These are phyloP conservation scores for Ciona savignyi DNA, from an alignment of 23 tunicate genomes.

Conservation along the genomic window DNA sequence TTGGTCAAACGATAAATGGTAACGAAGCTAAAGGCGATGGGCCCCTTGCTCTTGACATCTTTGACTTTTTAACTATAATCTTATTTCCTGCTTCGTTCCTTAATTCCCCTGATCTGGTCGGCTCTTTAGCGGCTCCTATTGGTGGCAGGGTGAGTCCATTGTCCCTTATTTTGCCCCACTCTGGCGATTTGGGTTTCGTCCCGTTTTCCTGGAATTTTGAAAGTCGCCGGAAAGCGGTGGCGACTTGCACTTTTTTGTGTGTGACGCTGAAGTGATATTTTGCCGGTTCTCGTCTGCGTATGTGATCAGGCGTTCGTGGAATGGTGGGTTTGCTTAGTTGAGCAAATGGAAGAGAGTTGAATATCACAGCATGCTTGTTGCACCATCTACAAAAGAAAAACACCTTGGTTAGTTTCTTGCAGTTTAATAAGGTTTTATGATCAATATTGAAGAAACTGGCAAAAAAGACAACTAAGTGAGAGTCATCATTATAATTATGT, in stretches of 20 bases:
- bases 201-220: constrained; percentile 6
- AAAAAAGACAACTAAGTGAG: too few species aligned
- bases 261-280: constrained; percentile 6
- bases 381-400: constrained; percentile 65
- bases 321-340: constrained; percentile 10
- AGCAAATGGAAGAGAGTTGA: constrained; percentile 53
- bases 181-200: background rate
- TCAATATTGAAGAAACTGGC: too few species aligned
- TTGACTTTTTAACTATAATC: constrained; percentile 12
- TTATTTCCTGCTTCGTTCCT: constrained; percentile 15
- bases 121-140: constrained; percentile 6
- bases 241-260: background rate
- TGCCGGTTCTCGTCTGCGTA: background rate
- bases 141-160: background rate
- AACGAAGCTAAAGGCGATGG: constrained; percentile 8
- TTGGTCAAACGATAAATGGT: background rate
- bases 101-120: background rate
- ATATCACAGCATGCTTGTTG: constrained; percentile 48
- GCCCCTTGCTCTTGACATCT: background rate
- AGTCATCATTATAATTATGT: too few species aligned
- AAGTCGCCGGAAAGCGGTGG: constrained; percentile 3
- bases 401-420: too few species aligned
- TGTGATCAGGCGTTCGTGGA: constrained; percentile 21
- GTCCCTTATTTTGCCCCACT: background rate
- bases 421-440: too few species aligned